Evolutionary conservation across 2,113 vertebrate genomes (phyloP).

Genomic region (Monarcha castaneiventris): DNA sequence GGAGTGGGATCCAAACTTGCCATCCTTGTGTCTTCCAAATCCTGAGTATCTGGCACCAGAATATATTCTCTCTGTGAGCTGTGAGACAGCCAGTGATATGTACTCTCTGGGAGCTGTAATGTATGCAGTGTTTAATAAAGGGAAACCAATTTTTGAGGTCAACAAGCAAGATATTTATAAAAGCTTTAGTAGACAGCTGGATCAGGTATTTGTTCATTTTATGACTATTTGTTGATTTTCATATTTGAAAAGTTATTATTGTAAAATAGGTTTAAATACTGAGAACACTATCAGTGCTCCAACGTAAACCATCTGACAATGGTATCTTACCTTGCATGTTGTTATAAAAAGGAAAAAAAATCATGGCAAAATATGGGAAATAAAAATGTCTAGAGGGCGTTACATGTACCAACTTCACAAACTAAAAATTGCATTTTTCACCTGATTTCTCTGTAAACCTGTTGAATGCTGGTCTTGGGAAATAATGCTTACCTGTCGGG

Average conservation of each 20-base stretch:
- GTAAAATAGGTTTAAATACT: background rate
- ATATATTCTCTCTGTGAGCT: conserved; percentile 98
- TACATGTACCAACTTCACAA: background rate
- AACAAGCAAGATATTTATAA: conserved; percentile 99
- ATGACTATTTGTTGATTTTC: background rate
- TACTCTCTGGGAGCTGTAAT: conserved; percentile 92
- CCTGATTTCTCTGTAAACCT: background rate
- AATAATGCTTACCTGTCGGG: background rate
- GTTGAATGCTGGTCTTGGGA: background rate
- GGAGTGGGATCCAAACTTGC: conserved; percentile 98
- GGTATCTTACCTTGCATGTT: background rate
- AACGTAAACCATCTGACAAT: background rate
- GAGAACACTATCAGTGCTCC: background rate
- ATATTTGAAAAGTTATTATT: background rate
- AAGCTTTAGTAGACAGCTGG: conserved; percentile 96
- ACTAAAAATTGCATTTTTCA: background rate
- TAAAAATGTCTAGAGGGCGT: background rate
- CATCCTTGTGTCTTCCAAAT: conserved; percentile 93
- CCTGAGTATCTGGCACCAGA: conserved; percentile 97
- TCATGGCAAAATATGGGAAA: background rate
- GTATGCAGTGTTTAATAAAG: conserved; percentile 96
- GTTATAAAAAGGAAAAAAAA: background rate
- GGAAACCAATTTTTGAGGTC: conserved; percentile 94
- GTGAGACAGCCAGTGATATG: conserved; percentile 96
- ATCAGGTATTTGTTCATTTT: conserved; percentile 82